These are phyloP conservation scores for Desmophyllum pertusum DNA, from an alignment of 92 coral and sea anemone species.

Conservation along the genomic window DNA sequence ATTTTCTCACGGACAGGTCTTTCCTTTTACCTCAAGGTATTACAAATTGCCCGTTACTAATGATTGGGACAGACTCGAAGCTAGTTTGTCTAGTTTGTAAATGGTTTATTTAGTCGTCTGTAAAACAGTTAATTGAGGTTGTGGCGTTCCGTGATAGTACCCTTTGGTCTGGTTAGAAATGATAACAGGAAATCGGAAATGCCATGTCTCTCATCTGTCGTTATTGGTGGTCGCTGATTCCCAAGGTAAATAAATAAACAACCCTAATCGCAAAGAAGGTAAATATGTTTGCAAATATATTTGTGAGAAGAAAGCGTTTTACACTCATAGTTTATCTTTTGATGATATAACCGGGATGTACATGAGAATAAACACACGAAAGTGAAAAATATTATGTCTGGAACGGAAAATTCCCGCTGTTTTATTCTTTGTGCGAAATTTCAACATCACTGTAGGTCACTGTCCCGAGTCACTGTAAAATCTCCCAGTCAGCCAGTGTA, in stretches of 20 bases:
- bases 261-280: neutral
- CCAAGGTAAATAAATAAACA: neutral
- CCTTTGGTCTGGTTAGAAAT: neutral
- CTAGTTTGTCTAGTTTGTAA: neutral
- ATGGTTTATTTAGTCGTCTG: neutral
- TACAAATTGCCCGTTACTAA: neutral
- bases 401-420: neutral
- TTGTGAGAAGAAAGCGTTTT: neutral
- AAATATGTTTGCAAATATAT: neutral
- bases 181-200: constrained; percentile 20
- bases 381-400: neutral
- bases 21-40: neutral
- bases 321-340: too few species aligned
- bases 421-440: neutral
- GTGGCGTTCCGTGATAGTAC: neutral
- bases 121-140: neutral
- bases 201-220: neutral
- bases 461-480: too few species aligned
- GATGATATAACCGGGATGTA: too few species aligned
- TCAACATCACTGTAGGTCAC: too few species aligned
- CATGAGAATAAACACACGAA: too few species aligned
- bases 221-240: neutral
- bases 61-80: neutral
- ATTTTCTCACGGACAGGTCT: neutral
- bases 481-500: too few species aligned